phyloP scores from a whole-genome alignment of 2,888 invertebrate genomes.

The Incurvaria masculella region DNA sequence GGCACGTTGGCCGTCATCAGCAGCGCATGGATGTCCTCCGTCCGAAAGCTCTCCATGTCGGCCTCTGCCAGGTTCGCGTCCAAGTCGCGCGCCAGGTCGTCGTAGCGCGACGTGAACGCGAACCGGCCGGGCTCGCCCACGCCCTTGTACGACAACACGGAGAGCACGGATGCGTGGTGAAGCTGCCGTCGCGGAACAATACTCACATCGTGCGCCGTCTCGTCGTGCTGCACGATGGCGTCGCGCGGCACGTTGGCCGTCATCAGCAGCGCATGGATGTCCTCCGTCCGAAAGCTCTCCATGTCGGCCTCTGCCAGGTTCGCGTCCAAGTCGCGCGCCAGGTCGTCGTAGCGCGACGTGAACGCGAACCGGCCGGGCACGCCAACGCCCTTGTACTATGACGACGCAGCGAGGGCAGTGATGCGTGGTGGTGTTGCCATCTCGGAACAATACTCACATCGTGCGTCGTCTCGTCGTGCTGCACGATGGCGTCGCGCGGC shows the following conservation, averaged over 20 bases:
- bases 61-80: constrained; percentile 93
- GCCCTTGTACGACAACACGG: constrained; percentile 76
- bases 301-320: constrained; percentile 94
- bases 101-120: constrained; percentile 70
- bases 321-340: constrained; percentile 86
- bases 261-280: constrained; percentile 80
- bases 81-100: constrained; percentile 82
- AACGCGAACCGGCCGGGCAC: constrained; percentile 51
- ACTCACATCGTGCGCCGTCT: constrained; percentile 50
- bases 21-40: constrained; percentile 86
- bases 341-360: constrained; percentile 74
- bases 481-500: constrained; percentile 60
- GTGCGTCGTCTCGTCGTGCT: constrained; percentile 39
- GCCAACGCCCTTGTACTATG: constrained; percentile 72
- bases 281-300: constrained; percentile 90
- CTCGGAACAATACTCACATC: constrained; percentile 67
- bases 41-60: constrained; percentile 92
- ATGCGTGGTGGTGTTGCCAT: constrained; percentile 75
- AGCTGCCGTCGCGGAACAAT: constrained; percentile 76
- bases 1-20: constrained; percentile 71
- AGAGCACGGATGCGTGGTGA: constrained; percentile 78
- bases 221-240: constrained; percentile 41
- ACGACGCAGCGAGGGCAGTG: constrained; percentile 75
- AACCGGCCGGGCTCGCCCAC: constrained; percentile 56
- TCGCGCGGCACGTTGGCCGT: constrained; percentile 70